Percentiles rank a stretch among this genome's conserved stretches.
These are phyloP conservation scores for Petrolisthes cinctipes DNA, from an alignment of 2,888 invertebrate genomes.

Conservation along the genomic window DNA sequence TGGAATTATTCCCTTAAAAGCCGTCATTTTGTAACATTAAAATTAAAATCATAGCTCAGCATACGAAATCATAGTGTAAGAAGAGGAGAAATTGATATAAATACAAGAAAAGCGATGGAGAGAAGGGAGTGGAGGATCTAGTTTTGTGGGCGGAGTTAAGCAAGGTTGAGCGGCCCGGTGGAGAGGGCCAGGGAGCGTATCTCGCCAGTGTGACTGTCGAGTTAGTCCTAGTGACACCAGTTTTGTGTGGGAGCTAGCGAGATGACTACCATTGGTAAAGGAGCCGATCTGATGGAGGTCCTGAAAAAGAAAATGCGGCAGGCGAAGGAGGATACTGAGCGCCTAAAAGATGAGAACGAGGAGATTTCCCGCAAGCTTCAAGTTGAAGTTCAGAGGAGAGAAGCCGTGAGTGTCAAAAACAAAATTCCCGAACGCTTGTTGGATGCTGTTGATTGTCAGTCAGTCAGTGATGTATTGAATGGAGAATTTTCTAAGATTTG, in stretches of 20 bases:
- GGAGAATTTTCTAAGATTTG: too few relatives aligned
- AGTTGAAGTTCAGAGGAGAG: conserved; percentile 60
- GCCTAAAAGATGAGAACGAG: conserved; percentile 64
- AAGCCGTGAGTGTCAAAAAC: conserved; percentile 58
- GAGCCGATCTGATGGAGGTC: conserved; percentile 94
- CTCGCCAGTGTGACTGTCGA: conserved; percentile 51
- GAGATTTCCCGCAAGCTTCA: conserved; percentile 61
- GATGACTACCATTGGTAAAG: conserved; percentile 71
- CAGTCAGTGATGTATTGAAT: too few relatives aligned
- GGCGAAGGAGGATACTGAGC: conserved; percentile 86
- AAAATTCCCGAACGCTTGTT: neutral
- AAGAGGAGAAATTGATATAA: neutral
- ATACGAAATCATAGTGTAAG: neutral
- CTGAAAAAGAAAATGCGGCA: conserved; percentile 99
- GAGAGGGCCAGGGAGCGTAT: conserved; percentile 18
- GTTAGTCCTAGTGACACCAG: conserved; percentile 39
- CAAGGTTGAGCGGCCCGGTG: conserved; percentile 42
- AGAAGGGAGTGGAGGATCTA: conserved; percentile 42
- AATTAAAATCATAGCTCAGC: neutral
- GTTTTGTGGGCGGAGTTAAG: conserved; percentile 49
- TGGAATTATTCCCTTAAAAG: neutral
- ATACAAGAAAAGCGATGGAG: conserved; percentile 5
- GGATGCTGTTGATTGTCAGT: neutral
- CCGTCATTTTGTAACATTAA: neutral
- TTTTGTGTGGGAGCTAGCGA: conserved; percentile 18